These are phyloP conservation scores for Drosophila lacteicornis DNA, from an alignment of 1,140 invertebrate species.

Conservation along the genomic window DNA sequence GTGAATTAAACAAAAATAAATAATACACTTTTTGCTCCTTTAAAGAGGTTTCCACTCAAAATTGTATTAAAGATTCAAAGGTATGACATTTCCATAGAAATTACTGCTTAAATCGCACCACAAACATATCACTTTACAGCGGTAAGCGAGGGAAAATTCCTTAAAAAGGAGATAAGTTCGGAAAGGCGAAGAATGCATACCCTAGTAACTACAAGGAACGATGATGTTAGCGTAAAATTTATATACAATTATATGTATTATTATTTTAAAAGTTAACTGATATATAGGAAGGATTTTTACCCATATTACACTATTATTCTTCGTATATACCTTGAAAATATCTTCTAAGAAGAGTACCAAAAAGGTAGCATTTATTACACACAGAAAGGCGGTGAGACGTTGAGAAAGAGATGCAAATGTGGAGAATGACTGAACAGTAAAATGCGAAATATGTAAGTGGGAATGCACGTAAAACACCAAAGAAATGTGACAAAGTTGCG, in stretches of 20 bases:
- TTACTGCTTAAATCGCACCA: neutral
- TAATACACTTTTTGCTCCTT: neutral
- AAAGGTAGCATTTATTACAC: neutral
- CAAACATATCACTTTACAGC: conserved; percentile 31
- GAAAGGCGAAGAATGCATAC: neutral
- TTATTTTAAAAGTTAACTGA: too few species aligned
- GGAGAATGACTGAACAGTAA: conserved; percentile 28
- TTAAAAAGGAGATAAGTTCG: neutral
- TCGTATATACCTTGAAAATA: too few species aligned
- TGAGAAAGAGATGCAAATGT: conserved; percentile 28
- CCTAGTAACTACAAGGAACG: neutral
- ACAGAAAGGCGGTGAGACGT: neutral
- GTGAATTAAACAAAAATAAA: conserved; percentile 36
- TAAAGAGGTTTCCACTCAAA: neutral
- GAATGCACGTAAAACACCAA: conserved; percentile 32
- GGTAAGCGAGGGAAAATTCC: neutral
- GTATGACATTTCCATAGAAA: conserved; percentile 28
- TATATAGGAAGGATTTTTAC: too few species aligned
- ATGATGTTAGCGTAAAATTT: too few species aligned
- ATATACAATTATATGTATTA: too few species aligned
- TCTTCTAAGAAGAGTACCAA: neutral
- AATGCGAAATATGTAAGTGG: conserved; percentile 32
- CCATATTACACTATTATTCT: neutral
- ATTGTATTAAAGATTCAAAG: conserved; percentile 3
- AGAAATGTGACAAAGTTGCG: conserved; percentile 41